Percentiles rank a stretch among this genome's conserved stretches.
phyloP scores from a whole-genome alignment of 2,797 vertebrate genomes.

The Clarias pachynema region DNA sequence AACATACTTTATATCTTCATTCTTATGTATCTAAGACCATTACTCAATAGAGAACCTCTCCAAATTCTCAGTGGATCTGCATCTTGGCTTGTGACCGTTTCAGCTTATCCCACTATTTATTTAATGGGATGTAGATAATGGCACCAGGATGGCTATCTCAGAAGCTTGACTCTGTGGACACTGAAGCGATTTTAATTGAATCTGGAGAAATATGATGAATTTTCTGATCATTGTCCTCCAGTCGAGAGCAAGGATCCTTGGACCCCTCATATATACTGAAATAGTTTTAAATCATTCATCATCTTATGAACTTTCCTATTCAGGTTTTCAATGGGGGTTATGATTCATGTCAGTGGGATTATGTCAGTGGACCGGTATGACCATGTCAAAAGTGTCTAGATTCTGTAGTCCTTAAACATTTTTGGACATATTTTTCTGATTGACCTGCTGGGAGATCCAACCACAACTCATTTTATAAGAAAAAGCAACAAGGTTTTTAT shows the following conservation, averaged over 20 bases:
- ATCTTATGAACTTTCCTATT: not conserved
- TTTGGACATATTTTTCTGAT: not conserved
- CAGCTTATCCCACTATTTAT: not conserved
- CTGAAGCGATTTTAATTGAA: not conserved
- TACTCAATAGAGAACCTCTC: not conserved
- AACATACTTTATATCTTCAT: not conserved
- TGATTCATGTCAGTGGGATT: too few species aligned
- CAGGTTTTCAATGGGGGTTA: not conserved
- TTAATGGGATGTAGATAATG: not conserved
- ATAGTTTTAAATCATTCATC: not conserved
- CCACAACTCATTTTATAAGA: not conserved
- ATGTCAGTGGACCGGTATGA: not conserved
- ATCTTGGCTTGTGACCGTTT: not conserved
- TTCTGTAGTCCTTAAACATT: not conserved
- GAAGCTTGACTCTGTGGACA: not conserved
- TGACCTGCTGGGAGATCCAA: not conserved
- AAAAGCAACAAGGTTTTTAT: not conserved
- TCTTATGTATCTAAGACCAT: not conserved
- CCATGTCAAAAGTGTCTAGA: not conserved
- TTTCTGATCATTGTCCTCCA: not conserved
- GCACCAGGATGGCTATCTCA: not conserved
- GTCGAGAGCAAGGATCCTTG: not conserved
- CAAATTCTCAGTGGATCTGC: not conserved
- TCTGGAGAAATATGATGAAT: too few species aligned
- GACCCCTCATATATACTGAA: not conserved